Evolutionary conservation across 2,888 invertebrate genomes (phyloP), one percentile per base, ranked within the genome.

Genomic region (Xestia rhomboidea): DNA sequence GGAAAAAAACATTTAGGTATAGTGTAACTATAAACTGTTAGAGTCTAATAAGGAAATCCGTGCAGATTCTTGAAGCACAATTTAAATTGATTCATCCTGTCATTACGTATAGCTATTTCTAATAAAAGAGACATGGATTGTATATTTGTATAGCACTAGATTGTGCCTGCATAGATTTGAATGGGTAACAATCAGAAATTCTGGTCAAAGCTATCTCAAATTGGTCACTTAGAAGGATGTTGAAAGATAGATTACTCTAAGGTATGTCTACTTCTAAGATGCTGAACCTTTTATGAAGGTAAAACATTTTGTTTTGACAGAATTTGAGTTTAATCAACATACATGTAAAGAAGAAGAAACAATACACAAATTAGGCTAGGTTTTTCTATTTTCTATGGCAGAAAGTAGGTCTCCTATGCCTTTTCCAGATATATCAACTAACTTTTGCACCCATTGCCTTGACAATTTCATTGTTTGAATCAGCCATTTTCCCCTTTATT

Each of bases 1-100:
- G 41, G 38, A 73, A 57, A 76, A 63, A 27, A 27, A 24, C 21
- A 21, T 34, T 46, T 34, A 34, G 34, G 21, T 77, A 77, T 51
- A 62, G 15, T 24, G 10, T 57, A 27, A 68, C 44, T 72, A 46
- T 63, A 68, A 54, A 38, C 67, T 11, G 0, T 62, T 77, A 30
- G 27, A 77, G 64, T 60, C 76, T 89, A 81, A 89, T 73, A 81
- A 87, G 87, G 88, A 90, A 83, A 84, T 85, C 74, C 73, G 68
- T 70, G 44, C 75, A 82, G 76, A 77, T 86, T 82, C 79, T 76
- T 73, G 73, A 77, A 83, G 80, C 71, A 69, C 76, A 80, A 87
- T 81, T 81, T 71, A 77, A 90, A 91, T 91, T 91, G 91, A 82
- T 83, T 77, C 82, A 89, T 92, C 92, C 92, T 91, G 91, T 86